These are phyloP conservation scores for Dasypogon diadema DNA, from an alignment of 2,888 invertebrate species.

Conservation along the genomic window DNA sequence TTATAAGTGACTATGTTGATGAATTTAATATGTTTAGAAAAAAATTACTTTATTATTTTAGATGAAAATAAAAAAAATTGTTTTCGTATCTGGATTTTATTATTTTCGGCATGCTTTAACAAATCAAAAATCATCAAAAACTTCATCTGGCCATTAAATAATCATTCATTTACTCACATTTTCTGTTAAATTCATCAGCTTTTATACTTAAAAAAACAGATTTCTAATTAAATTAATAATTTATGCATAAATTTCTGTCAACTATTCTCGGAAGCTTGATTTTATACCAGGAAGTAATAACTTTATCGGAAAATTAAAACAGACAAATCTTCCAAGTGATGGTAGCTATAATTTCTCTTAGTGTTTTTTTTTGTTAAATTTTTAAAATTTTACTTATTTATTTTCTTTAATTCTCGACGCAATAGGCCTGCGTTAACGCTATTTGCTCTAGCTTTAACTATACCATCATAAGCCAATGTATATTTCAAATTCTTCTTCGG, in stretches of 20 bases:
- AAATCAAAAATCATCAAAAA: slow-evolving; percentile 42
- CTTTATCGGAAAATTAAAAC: too few species aligned
- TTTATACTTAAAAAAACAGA: slow-evolving; percentile 28
- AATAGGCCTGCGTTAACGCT: too few species aligned
- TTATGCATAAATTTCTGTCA: slow-evolving; percentile 9
- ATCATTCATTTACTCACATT: slow-evolving; percentile 41
- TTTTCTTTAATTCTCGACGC: too few species aligned
- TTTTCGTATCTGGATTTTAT: slow-evolving; percentile 43
- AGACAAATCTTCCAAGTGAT: too few species aligned
- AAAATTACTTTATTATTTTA: slow-evolving; percentile 42
- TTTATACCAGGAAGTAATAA: too few species aligned
- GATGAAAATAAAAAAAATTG: slow-evolving; percentile 50
- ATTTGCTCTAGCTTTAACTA: too few species aligned
- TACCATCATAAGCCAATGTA: too few species aligned
- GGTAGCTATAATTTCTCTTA: too few species aligned
- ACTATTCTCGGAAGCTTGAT: slow-evolving; percentile 6
- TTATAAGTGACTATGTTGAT: slow-evolving; percentile 52
- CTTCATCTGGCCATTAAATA: slow-evolving; percentile 28
- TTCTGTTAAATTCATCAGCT: slow-evolving; percentile 55
- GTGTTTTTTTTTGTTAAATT: too few species aligned
- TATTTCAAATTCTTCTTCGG: too few species aligned
- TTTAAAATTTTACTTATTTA: too few species aligned
- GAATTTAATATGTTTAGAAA: slow-evolving; percentile 55
- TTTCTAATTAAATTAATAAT: slow-evolving; percentile 14
- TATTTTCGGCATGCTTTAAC: slow-evolving; percentile 41